Percentiles rank a stretch among this genome's conserved stretches.
Conservation (phyloP, 2,888 invertebrate genomes). For the Pomacea canaliculata region DNA sequence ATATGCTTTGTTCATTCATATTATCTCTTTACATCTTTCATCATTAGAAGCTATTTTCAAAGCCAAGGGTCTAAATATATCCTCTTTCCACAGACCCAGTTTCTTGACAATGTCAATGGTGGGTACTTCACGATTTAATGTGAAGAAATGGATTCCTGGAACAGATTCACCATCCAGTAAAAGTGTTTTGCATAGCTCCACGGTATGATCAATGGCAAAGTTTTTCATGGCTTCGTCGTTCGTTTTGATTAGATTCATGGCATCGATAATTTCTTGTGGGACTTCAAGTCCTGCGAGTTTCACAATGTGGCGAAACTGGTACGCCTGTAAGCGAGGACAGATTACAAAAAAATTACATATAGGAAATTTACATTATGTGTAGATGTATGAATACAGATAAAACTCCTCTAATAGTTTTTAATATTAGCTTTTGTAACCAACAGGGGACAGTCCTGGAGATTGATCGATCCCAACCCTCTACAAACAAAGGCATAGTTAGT, state of each 20-base stretch:
- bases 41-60: slow-evolving; percentile 73
- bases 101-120: slow-evolving; percentile 72
- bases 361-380: no score
- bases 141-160: slow-evolving; percentile 75
- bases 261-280: slow-evolving; percentile 75
- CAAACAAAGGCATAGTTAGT: no score
- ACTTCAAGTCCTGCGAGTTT: slow-evolving; percentile 78
- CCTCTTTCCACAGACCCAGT: slow-evolving; percentile 73
- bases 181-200: slow-evolving; percentile 73
- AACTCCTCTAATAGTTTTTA: no score
- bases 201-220: slow-evolving; percentile 75
- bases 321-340: slow-evolving; percentile 69
- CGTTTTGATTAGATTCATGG: slow-evolving; percentile 75
- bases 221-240: slow-evolving; percentile 75
- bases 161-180: slow-evolving; percentile 70
- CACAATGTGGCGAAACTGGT: slow-evolving; percentile 74
- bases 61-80: slow-evolving; percentile 72
- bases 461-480: no score
- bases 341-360: no score
- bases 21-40: slow-evolving; percentile 69
- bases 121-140: slow-evolving; percentile 74
- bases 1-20: no score
- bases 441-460: no score
- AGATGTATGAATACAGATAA: no score
- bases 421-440: no score